Evolutionary conservation across 2,797 vertebrate genomes (phyloP), one percentile per base, ranked within the genome.

Genomic region (Anas capensis): DNA sequence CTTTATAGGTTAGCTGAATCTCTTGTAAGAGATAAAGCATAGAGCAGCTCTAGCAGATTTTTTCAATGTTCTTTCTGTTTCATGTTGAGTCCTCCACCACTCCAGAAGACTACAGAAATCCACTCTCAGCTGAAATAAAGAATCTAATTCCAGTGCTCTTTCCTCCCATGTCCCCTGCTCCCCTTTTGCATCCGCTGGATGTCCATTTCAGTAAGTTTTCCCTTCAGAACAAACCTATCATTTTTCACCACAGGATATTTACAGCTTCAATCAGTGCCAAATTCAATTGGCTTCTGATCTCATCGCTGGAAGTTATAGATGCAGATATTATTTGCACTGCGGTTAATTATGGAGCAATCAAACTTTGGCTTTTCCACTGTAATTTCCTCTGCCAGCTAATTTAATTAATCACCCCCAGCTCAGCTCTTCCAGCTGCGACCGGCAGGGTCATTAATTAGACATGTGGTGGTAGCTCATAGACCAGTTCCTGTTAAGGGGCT

Each of bases 351-450:
- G 97, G 98, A 98, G 98, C 98, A 98, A 98, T 98, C 98, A 98
- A 98, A 98, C 98, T 98, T 98, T 98, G 98, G 98, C 98, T 98
- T 98, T 98, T 98, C 97, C 98, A 98, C 98, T 98, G 97, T 98
- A 98, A 98, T 98, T 98, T 98, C 98, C 98, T 98, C 98, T 98
- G 97, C 98, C 97, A 98, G 98, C 98, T 98, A 98, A 98, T 98
- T 98, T 98, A 98, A 98, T 98, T 98, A 98, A 98, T 98, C 98
- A 98, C 98, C 98, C 98, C 97, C 98, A 98, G 98, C 98, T 98
- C 98, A 96, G 97, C 98, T 98, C 98, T 97, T 98, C 98, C 98
- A 98, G 98, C 98, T 98, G 98, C 95, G 98, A 98, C 98, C 97
- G 96, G 97, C 97, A 97, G 98, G 98, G 98, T 98, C 98, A 98